phyloP scores from a whole-genome alignment of 2,888 invertebrate species.

The Rhopalosiphum nymphaeae region DNA sequence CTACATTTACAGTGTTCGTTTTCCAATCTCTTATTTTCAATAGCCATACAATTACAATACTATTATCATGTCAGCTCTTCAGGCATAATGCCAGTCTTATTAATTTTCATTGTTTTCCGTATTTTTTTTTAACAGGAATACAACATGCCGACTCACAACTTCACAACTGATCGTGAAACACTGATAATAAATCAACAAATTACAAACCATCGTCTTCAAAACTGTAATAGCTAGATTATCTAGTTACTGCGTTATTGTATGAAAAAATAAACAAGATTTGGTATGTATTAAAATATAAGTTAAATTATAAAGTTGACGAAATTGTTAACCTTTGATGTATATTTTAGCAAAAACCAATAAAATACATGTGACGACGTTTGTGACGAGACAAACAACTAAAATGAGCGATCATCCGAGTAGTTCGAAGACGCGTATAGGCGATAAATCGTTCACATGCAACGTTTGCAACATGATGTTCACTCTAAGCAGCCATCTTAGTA shows the following conservation, averaged over 20 bases:
- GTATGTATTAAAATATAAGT: not conserved
- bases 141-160: not conserved
- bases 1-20: not conserved
- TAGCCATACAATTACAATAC: not conserved
- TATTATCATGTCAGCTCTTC: not conserved
- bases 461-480: not conserved
- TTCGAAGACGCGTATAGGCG: not conserved
- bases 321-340: not conserved
- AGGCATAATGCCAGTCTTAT: not conserved
- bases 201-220: not conserved
- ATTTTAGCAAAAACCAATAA: not conserved
- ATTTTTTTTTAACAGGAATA: not conserved
- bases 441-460: not conserved
- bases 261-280: not conserved
- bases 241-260: not conserved
- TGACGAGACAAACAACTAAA: not conserved
- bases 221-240: not conserved
- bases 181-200: not conserved
- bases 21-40: not conserved
- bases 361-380: not conserved
- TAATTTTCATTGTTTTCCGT: not conserved
- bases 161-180: not conserved
- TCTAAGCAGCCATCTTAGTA: not conserved
- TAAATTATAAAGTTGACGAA: not conserved
- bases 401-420: not conserved